Conservation (phyloP, 92 coral and sea anemone species). For the Epizoanthus stellaris region DNA sequence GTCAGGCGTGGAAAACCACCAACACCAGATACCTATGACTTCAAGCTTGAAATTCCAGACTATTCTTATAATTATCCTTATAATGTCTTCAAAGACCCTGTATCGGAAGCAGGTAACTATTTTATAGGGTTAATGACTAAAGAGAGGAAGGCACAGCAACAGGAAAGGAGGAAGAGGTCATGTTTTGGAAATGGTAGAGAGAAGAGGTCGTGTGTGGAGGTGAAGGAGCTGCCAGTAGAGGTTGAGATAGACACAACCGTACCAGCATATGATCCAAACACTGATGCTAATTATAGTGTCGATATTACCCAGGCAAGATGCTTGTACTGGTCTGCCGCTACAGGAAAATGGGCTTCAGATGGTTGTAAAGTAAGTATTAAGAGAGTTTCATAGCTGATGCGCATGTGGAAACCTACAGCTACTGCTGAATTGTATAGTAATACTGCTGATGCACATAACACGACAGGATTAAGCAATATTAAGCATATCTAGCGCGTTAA, state of each 20-base stretch:
- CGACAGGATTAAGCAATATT: too few relatives aligned
- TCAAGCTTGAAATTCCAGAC: not conserved
- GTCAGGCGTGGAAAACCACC: slow-evolving; percentile 13
- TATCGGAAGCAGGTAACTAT: slow-evolving; percentile 38
- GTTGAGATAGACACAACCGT: not conserved
- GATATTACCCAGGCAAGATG: slow-evolving; percentile 39
- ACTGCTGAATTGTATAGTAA: too few relatives aligned
- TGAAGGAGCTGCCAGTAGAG: slow-evolving; percentile 47
- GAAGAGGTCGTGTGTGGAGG: slow-evolving; percentile 50
- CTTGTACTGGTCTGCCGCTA: slow-evolving; percentile 51
- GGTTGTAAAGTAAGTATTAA: slow-evolving; percentile 54
- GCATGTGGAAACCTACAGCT: too few relatives aligned
- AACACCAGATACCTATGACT: slow-evolving; percentile 23
- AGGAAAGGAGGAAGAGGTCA: slow-evolving; percentile 42
- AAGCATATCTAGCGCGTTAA: too few relatives aligned
- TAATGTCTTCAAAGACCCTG: slow-evolving; percentile 5
- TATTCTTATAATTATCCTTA: slow-evolving; percentile 2
- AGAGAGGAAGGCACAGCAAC: not conserved
- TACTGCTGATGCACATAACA: too few relatives aligned
- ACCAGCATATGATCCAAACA: slow-evolving; percentile 48
- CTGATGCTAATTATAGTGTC: slow-evolving; percentile 41
- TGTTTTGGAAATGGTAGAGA: slow-evolving; percentile 12
- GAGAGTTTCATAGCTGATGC: not conserved
- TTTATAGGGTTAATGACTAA: slow-evolving; percentile 30
- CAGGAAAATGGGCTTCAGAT: slow-evolving; percentile 45